Evolutionary conservation across 2,113 vertebrate genomes (phyloP).

Genomic region (Sturnira hondurensis): DNA sequence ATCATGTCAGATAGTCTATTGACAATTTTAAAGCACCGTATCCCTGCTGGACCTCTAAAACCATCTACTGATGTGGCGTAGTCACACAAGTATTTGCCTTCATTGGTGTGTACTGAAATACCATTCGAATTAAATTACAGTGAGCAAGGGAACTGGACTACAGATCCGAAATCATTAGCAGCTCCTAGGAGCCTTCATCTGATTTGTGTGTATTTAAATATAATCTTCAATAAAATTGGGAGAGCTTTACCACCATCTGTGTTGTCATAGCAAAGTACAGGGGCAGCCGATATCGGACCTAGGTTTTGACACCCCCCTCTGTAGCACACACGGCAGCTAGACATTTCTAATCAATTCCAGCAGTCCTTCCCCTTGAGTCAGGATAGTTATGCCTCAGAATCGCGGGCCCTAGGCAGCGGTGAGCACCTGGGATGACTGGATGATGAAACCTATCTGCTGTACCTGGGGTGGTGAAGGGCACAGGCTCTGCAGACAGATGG

Average conservation of each 20-base stretch:
- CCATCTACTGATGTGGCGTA: background rate
- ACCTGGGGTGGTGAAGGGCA: background rate
- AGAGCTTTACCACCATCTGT: conserved; percentile 22
- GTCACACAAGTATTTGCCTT: background rate
- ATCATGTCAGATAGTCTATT: background rate
- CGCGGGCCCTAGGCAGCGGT: background rate
- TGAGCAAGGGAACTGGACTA: background rate
- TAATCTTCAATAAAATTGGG: conserved; percentile 47
- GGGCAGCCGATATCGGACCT: background rate
- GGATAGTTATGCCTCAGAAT: conserved; percentile 1
- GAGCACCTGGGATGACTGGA: background rate
- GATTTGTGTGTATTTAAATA: conserved; percentile 45
- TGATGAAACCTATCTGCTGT: background rate
- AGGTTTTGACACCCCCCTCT: background rate
- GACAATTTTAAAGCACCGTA: background rate
- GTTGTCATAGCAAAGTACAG: conserved; percentile 47
- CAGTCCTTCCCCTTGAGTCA: background rate
- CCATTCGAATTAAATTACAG: conserved; percentile 32
- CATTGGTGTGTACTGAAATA: background rate
- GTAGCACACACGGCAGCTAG: background rate
- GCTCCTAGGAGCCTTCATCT: background rate
- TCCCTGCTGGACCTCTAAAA: background rate
- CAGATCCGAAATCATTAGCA: conserved; percentile 44
- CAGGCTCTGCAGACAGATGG: background rate
- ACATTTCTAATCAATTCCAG: conserved; percentile 37